Base-by-base conservation (phyloP, 2,113 vertebrate genomes). In the Epinephelus moara region DNA sequence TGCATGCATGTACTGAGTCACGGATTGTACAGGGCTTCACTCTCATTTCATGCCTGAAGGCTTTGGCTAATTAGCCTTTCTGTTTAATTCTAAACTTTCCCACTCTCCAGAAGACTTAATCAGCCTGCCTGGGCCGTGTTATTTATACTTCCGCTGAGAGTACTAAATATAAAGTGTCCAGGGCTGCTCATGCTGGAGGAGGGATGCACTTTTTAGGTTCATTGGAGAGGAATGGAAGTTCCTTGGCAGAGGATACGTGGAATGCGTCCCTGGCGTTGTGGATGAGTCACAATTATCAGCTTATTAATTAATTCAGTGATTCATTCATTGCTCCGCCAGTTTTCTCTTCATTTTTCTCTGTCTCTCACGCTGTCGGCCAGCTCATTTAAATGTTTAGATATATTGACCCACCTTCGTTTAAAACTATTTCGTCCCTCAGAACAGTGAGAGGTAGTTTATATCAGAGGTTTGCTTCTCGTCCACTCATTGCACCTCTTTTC, bases 21-120 rank as follows among this genome's bases (percentile, higher is more conserved):
- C 67, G 27, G 76, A 42, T 42, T 63, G 33, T 52, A 68, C 82
- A 60, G 73, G 45, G 85, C 72, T 87, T 70, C 75, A 19, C 70
- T 89, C 79, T 82, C 74, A 85, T 85, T 82, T 87, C 85, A 83
- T 82, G 81, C 75, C 86, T 60, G 70, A 80, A 60, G 88, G 78
- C 77, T 80, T 81, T 23, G 68, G 37, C 69, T 92, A 85, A 92
- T 92, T 91, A 87, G 63, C 78, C 80, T 82, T 73, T 87, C 68
- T 76, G 67, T 86, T 92, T 84, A 68, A 86, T 85, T 81, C 78
- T 62, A 68, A 88, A 90, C 71, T 72, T 92, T 74, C 77, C 47
- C 74, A 80, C 73, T 88, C 82, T 89, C 75, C 66, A 76, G 42
- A 81, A 81, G 85, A 82, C 84, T 80, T 88, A 84, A 86, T 88